Base-by-base conservation (phyloP, 2,888 invertebrate genomes). In the Plagodis dolabraria region DNA sequence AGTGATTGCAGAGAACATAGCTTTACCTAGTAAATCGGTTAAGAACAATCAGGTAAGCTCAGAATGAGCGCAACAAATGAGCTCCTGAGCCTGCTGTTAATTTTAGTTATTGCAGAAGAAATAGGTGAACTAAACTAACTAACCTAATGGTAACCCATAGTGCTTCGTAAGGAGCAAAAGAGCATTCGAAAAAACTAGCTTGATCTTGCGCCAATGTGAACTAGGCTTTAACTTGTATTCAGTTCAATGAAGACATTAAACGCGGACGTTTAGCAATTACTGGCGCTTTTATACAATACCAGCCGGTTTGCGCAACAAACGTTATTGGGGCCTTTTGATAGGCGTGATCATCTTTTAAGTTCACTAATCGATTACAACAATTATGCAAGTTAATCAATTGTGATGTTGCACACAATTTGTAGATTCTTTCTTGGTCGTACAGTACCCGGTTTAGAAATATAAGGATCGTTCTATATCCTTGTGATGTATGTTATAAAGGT, bases 291-390 rank as follows among this genome's bases (percentile, higher is more conserved):
- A 67, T 70, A 69, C 70, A 71, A 68, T 70, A 65, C 55, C 65
- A 67, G 67, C 63, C 55, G 60, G 58, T 57, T 76, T 75, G 72
- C 69, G 71, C 70, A 79, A 79, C 66, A 44, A 68, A 66, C 55
- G 65, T 60, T 68, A 69, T 74, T 70, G 69, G 64, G 63, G 68
- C 66, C 70, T 70, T 67, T 65, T 71, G 69, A 76, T 72, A 68
- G 72, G 64, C 75, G 68, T 68, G 67, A 71, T 69, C 65, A 69
- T 57, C 53, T 71, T 67, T 73, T 64, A 60, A 69, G 63, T 66
- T 72, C 68, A 69, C 66, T 59, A 63, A 76, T 74, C 67, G 68
- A 74, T 71, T 78, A 74, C 69, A 63, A 71, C 64, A 58, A 60
- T 67, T 67, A 65, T 67, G 65, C 53, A 65, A 62, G 57, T 69